Evolutionary conservation across 2,113 vertebrate species (phyloP), one percentile per base, ranked within the genome.

Genomic region (Octodon degus): DNA sequence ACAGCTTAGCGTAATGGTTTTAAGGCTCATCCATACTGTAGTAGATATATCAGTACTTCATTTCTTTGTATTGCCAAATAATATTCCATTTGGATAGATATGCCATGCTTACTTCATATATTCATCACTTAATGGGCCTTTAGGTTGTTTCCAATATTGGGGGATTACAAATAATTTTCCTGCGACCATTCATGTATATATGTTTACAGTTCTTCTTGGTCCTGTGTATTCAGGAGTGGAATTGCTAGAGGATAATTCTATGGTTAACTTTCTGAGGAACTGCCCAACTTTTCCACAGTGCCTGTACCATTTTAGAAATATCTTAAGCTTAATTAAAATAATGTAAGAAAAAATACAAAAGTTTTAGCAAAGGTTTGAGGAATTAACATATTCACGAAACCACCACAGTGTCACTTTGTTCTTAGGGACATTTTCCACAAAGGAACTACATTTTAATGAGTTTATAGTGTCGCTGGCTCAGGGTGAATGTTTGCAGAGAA

Each of bases 331-430:
- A 87, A 77, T 96, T 92, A 81, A 96, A 88, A 68, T 85, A 60
- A 65, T 43, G 8, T 93, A 70, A 89, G 80, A 37, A 70, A 85
- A 85, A 80, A 83, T 70, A 40, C 13, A 91, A 37, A 89, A 19
- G 22, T 76, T 81, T 95, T 68, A 80, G 76, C 19, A 11, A 80
- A 65, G 74, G 60, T 37, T 40, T 91, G 93, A 86, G 53, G 22
- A 85, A 94, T 96, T 93, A 91, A 79, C 80, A 94, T 91, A 94
- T 95, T 95, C 47, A 89, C 67, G 89, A 96, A 93, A 77, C 34
- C 83, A 65, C 37, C 65, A 3, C 43, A 47, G 20, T 47, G 43
- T 58, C 40, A 11, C 90, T 96, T 93, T 96, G 79, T 96, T 93
- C 37, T 79, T 82, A 27, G 43, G 30, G 37, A n/a, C 32, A 58